phyloP scores from a whole-genome alignment of 2,797 vertebrate species.

The Graptemys geographica region DNA sequence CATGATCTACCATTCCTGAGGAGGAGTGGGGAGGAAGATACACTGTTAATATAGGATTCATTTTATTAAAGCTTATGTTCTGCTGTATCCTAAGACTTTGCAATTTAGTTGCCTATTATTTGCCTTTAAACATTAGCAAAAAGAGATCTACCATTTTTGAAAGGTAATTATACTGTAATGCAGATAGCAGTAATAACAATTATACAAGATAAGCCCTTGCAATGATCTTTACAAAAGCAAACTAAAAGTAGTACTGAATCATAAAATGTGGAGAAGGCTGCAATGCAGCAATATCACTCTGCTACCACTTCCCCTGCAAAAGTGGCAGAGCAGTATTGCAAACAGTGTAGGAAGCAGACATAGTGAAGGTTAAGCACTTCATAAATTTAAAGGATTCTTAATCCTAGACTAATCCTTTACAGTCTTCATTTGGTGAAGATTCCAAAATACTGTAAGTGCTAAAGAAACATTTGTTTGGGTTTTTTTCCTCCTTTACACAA shows the following conservation, averaged over 20 bases:
- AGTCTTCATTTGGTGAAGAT: slow-evolving; percentile 45
- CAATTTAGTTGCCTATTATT: slow-evolving; percentile 80
- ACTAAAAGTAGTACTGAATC: slow-evolving; percentile 75
- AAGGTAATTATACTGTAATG: slow-evolving; percentile 83
- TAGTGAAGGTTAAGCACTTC: slow-evolving; percentile 62
- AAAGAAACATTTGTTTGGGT: slow-evolving; percentile 25
- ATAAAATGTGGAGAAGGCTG: slow-evolving; percentile 74
- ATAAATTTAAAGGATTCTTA: slow-evolving; percentile 59
- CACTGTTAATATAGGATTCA: slow-evolving; percentile 57
- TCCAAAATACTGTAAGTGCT: slow-evolving; percentile 31
- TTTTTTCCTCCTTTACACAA: background rate
- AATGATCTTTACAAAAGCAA: slow-evolving; percentile 79
- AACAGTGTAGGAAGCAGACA: slow-evolving; percentile 32
- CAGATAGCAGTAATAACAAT: slow-evolving; percentile 83
- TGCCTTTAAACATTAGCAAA: slow-evolving; percentile 81
- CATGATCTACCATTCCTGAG: background rate
- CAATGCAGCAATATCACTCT: slow-evolving; percentile 67
- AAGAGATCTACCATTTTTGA: slow-evolving; percentile 79
- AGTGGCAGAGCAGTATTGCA: slow-evolving; percentile 46
- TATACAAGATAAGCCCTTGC: slow-evolving; percentile 80
- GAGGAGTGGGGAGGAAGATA: background rate
- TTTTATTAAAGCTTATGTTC: slow-evolving; percentile 59
- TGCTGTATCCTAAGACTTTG: slow-evolving; percentile 67
- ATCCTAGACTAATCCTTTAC: slow-evolving; percentile 60
- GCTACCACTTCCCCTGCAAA: slow-evolving; percentile 39